Evolutionary conservation across 1,140 invertebrate species (phyloP).

Genomic region (Bombus confusus): DNA sequence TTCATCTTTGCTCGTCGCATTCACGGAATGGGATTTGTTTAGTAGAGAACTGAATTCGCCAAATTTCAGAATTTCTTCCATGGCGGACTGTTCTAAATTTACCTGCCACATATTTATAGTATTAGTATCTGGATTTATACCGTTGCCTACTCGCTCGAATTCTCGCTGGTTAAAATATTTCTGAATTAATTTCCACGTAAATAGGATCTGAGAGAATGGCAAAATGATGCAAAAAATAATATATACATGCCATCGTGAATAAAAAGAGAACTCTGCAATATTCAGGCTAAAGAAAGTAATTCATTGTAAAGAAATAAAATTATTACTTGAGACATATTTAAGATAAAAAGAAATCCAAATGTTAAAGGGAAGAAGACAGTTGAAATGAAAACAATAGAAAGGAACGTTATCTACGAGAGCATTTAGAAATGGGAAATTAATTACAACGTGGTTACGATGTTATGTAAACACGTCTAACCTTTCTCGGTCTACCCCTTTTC

Average conservation of each 20-base stretch:
- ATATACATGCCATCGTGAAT: background rate
- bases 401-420: background rate
- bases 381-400: background rate
- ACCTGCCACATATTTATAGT: constrained; percentile 61
- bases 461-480: constrained; percentile 60
- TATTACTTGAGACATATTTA: too few species aligned
- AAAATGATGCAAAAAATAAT: background rate
- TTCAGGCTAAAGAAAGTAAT: background rate
- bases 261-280: background rate
- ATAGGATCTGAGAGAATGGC: background rate
- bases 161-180: background rate
- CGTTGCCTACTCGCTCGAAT: background rate
- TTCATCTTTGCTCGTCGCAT: constrained; percentile 58
- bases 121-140: background rate
- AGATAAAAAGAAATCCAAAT: background rate
- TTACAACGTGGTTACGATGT: background rate
- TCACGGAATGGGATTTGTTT: constrained; percentile 74
- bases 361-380: background rate
- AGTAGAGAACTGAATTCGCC: constrained; percentile 79
- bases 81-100: constrained; percentile 73
- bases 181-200: background rate
- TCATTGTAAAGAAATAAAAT: background rate
- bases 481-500: constrained; percentile 78
- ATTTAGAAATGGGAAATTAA: background rate
- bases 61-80: constrained; percentile 78